A percentile compares a stretch with the other conserved stretches of the same genome.
These are phyloP conservation scores for Diabrotica virgifera DNA, from an alignment of 1,140 invertebrate genomes.

Conservation along the genomic window DNA sequence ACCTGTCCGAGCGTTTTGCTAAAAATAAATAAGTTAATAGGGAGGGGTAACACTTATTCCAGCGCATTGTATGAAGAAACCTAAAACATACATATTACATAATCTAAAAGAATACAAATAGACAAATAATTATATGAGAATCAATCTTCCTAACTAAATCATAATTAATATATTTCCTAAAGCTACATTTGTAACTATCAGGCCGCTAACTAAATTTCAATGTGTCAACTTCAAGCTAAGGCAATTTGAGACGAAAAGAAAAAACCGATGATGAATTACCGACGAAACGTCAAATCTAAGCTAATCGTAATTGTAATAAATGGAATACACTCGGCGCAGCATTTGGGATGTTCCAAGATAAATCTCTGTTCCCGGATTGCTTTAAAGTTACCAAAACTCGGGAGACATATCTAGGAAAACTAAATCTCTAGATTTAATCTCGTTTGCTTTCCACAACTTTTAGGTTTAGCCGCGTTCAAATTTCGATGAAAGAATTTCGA, in stretches of 20 bases:
- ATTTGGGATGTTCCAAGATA: not conserved
- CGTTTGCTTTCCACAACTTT: constrained; percentile 6
- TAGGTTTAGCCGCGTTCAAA: not conserved
- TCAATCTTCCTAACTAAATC: no score
- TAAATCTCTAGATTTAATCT: constrained; percentile 4
- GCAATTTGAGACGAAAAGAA: constrained; percentile 7
- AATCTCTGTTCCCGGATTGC: constrained; percentile 11
- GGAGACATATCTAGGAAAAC: constrained; percentile 10
- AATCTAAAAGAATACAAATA: no score
- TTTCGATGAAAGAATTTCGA: no score
- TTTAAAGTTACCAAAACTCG: constrained; percentile 13
- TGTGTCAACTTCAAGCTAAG: constrained; percentile 10
- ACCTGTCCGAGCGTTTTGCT: no score
- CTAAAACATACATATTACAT: no score
- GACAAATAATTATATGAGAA: no score
- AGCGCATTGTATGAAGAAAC: no score
- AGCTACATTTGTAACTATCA: constrained; percentile 11
- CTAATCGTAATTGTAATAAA: constrained; percentile 15
- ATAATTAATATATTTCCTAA: not conserved
- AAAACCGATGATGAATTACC: constrained; percentile 11
- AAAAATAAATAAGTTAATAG: no score
- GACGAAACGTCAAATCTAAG: not conserved
- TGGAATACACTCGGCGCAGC: constrained; percentile 6
- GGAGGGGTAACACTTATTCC: no score
- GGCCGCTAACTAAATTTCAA: not conserved